Percentiles rank a stretch among this genome's conserved stretches.
These are phyloP conservation scores for Etheostoma cragini DNA, from an alignment of 2,113 vertebrate species.

Conservation along the genomic window DNA sequence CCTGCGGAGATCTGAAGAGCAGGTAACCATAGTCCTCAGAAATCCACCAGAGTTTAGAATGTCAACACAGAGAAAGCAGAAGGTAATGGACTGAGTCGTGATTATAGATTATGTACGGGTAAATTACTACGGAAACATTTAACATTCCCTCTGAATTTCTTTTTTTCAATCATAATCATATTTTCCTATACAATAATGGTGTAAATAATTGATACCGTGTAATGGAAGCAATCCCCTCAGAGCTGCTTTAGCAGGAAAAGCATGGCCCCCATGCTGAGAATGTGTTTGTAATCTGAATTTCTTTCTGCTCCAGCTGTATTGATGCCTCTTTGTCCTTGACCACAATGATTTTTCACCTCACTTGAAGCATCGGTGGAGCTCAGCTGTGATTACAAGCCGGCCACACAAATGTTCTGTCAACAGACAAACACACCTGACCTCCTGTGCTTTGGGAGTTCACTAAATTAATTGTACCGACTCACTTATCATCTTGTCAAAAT, in stretches of 20 bases:
- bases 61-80: too few relatives aligned
- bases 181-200: neutral
- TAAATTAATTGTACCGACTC: neutral
- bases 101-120: neutral
- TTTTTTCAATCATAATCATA: neutral
- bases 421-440: slow-evolving; percentile 42
- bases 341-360: slow-evolving; percentile 18
- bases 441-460: neutral
- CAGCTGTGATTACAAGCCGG: slow-evolving; percentile 30
- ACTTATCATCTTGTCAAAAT: slow-evolving; percentile 4
- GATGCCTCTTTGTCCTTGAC: neutral
- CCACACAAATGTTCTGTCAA: slow-evolving; percentile 1
- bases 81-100: too few relatives aligned
- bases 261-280: neutral
- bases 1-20: too few relatives aligned
- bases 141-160: neutral
- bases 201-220: neutral
- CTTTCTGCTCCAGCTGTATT: slow-evolving; percentile 18
- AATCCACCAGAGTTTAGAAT: too few relatives aligned
- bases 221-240: neutral
- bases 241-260: neutral
- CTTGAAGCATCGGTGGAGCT: slow-evolving; percentile 24
- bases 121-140: neutral
- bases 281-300: neutral
- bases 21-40: too few relatives aligned